phyloP scores from a whole-genome alignment of 2,888 invertebrate genomes.

The Sphaeridia pumilis region DNA sequence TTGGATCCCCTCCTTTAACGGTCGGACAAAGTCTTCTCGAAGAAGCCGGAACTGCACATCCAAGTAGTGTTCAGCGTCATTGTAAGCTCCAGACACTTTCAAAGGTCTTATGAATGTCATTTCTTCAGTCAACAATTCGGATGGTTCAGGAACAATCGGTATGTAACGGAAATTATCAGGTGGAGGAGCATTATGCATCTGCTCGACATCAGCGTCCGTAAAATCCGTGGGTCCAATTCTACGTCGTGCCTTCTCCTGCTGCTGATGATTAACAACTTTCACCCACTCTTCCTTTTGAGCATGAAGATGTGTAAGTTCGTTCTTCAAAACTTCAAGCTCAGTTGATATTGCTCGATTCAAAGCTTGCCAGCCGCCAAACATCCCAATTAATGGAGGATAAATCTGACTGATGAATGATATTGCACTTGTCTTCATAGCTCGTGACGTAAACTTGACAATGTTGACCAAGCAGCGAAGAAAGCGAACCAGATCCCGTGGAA shows the following conservation, averaged over 20 bases:
- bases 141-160: slow-evolving; percentile 20
- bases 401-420: slow-evolving; percentile 7
- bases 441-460: slow-evolving; percentile 8
- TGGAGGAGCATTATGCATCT: slow-evolving; percentile 17
- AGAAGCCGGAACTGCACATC: slow-evolving; percentile 66
- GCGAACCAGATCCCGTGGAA: slow-evolving; percentile 12
- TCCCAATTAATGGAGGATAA: slow-evolving; percentile 9
- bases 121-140: slow-evolving; percentile 26
- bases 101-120: slow-evolving; percentile 47
- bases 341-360: slow-evolving; percentile 2
- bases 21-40: slow-evolving; percentile 65
- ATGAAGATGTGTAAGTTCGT: not conserved
- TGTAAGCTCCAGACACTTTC: slow-evolving; percentile 51
- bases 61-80: slow-evolving; percentile 57
- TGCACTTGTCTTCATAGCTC: slow-evolving; percentile 12
- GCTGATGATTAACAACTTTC: not conserved
- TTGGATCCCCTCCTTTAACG: slow-evolving; percentile 55
- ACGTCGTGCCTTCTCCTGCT: not conserved
- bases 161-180: slow-evolving; percentile 27
- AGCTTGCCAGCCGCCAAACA: not conserved
- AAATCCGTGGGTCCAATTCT: slow-evolving; percentile 9
- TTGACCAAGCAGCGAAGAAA: slow-evolving; percentile 12
- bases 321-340: not conserved
- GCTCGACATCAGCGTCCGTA: slow-evolving; percentile 19
- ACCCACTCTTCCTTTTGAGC: not conserved